Evolutionary conservation across 2,113 vertebrate species (phyloP).

Genomic region (Erinaceus europaeus): DNA sequence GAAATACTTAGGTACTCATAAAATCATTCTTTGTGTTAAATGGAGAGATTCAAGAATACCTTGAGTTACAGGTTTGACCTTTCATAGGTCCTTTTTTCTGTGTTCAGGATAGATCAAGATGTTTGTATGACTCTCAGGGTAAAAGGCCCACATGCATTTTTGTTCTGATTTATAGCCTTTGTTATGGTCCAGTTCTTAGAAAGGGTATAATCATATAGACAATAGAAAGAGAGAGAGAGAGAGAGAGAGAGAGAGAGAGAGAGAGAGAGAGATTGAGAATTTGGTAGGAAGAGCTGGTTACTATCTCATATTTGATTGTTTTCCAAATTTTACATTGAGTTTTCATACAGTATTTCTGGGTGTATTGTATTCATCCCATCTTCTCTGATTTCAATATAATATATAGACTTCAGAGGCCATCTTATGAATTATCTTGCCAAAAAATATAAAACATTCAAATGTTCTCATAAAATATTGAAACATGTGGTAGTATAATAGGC

Average conservation of each 20-base stretch:
- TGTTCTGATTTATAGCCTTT: background rate
- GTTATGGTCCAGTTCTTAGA: background rate
- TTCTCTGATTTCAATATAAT: conserved; percentile 14
- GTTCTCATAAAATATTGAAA: conserved; percentile 55
- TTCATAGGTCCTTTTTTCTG: background rate
- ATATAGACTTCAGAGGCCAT: background rate
- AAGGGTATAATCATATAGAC: background rate
- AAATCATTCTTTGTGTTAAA: background rate
- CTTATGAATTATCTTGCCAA: conserved; percentile 38
- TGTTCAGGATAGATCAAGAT: background rate
- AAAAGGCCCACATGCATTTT: accelerated
- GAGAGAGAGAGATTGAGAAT: no score
- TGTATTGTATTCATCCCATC: background rate
- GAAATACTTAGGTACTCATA: background rate
- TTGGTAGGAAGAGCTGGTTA: background rate
- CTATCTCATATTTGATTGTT: background rate
- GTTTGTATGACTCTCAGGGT: background rate
- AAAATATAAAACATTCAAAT: conserved; percentile 43
- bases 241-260: background rate
- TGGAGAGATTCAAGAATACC: background rate
- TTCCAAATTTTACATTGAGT: background rate
- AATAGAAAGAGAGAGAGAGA: background rate
- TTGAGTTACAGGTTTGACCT: background rate
- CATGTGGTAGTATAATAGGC: background rate
- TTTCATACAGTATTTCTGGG: background rate